Base-by-base conservation (phyloP, 2,888 invertebrate species). In the Hemaris fuciformis region DNA sequence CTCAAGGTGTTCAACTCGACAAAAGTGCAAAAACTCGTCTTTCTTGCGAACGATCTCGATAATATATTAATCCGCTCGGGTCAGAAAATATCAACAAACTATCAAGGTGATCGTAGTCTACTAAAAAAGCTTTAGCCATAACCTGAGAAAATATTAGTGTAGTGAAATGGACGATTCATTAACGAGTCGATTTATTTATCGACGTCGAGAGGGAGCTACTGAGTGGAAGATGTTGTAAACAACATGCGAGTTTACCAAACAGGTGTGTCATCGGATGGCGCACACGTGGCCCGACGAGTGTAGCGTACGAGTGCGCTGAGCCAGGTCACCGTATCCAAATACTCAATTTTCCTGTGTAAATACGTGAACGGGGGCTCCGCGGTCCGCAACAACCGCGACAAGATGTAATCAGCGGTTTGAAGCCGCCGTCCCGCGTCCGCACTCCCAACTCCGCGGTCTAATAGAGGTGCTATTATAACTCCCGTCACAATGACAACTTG, bases 11-110 rank as follows among this genome's bases (percentile, higher is more conserved):
- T 77, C 81, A 71, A 75, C 76, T 83, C 74, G 79, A 71, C 79
- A 84, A 83, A 81, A 85, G 78, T 77, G 69, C 64, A 83, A 77
- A 83, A 82, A 87, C 84, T 78, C 68, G 87, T 84, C 71, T 79
- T 79, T 81, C 71, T 67, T 56, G 66, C 66, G 62, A 58, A 62
- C 62, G 58, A 38, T 60, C 56, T 73, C 66, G 70, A 72, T 72
- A 72, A 72, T 71, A 72, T 68, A 74, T 75, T 73, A 65, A 74
- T 72, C 70, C 69, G 70, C 67, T 69, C 73, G 72, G 77, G 76
- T 79, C 76, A 76, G 66, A 73, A 83, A 88, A 86, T 85, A 84
- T 77, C 84, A 84, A 81, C 79, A 85, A 83, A 81, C 83, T 80
- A 61, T 78, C 81, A 86, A 88, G 85, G 84, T 81, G 75, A 77